phyloP scores from a whole-genome alignment of 2,113 vertebrate genomes.

The Indri indri region DNA sequence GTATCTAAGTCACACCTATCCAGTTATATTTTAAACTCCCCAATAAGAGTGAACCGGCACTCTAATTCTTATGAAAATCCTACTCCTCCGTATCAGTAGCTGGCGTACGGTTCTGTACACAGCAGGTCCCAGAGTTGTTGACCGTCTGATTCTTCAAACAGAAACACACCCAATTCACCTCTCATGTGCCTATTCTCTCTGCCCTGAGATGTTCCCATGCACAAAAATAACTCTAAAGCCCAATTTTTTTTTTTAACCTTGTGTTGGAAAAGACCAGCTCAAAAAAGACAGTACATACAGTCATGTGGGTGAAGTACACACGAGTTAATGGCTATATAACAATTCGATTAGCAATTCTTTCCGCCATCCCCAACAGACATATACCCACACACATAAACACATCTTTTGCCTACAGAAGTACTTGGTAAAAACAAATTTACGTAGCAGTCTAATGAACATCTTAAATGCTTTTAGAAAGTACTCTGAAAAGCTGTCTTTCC shows the following conservation, averaged over 20 bases:
- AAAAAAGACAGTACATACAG: neutral
- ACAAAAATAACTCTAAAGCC: neutral
- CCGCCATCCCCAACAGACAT: neutral
- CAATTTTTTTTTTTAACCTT: neutral
- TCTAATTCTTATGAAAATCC: neutral
- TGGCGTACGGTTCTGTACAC: neutral
- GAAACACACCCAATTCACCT: neutral
- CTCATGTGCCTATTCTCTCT: neutral
- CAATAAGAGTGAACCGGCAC: neutral
- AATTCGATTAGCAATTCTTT: slow-evolving; percentile 26
- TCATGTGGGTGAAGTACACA: neutral
- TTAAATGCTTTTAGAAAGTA: neutral
- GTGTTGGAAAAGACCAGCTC: slow-evolving; percentile 28
- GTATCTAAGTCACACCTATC: neutral
- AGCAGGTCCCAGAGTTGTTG: neutral
- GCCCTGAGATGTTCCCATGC: neutral
- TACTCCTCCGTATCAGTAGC: neutral
- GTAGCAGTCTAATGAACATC: neutral
- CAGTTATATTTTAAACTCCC: neutral
- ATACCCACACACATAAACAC: neutral
- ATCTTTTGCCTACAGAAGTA: neutral
- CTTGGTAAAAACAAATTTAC: slow-evolving; percentile 28
- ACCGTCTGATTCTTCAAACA: neutral
- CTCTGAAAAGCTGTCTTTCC: neutral
- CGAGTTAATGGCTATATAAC: slow-evolving; percentile 36